These are phyloP conservation scores for Caenorhabditis zanzibari DNA, from an alignment of 2,888 invertebrate species.

Conservation along the genomic window DNA sequence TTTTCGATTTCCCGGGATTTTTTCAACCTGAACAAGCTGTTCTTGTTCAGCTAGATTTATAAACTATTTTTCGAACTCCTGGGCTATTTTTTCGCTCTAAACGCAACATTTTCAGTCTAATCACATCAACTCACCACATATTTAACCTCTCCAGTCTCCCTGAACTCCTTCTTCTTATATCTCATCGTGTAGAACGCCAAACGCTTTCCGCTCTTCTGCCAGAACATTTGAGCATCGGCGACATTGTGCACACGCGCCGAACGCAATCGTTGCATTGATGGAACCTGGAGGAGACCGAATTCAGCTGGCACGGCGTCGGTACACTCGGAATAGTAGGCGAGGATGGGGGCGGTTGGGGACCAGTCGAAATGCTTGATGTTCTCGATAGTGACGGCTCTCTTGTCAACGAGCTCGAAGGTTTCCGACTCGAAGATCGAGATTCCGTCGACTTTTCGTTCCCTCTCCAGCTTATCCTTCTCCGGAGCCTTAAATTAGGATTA, in stretches of 20 bases:
- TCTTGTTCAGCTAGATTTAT: too few species aligned
- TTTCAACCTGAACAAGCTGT: too few species aligned
- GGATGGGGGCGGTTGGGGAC: slow-evolving; percentile 96
- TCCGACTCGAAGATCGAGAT: slow-evolving; percentile 97
- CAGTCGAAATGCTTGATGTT: slow-evolving; percentile 93
- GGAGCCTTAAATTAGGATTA: too few species aligned
- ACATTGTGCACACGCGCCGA: slow-evolving; percentile 89
- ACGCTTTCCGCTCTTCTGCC: slow-evolving; percentile 94
- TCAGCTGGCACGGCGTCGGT: slow-evolving; percentile 77
- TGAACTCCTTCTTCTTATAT: slow-evolving; percentile 90
- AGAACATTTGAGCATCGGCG: slow-evolving; percentile 97
- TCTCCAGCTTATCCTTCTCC: slow-evolving; percentile 76
- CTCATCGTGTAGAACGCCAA: slow-evolving; percentile 93
- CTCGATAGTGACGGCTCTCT: slow-evolving; percentile 89
- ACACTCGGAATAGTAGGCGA: slow-evolving; percentile 96
- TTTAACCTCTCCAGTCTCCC: slow-evolving; percentile 93
- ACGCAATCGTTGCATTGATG: slow-evolving; percentile 84
- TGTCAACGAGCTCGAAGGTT: slow-evolving; percentile 94
- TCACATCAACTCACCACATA: slow-evolving; percentile 88
- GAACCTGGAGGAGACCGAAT: slow-evolving; percentile 80
- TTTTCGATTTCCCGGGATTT: too few species aligned
- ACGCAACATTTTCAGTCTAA: too few species aligned
- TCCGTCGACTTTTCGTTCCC: slow-evolving; percentile 78
- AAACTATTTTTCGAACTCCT: too few species aligned
- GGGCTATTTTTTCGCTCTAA: too few species aligned